Conservation (phyloP, 2,888 invertebrate species). For the Drosophila infuscata region DNA sequence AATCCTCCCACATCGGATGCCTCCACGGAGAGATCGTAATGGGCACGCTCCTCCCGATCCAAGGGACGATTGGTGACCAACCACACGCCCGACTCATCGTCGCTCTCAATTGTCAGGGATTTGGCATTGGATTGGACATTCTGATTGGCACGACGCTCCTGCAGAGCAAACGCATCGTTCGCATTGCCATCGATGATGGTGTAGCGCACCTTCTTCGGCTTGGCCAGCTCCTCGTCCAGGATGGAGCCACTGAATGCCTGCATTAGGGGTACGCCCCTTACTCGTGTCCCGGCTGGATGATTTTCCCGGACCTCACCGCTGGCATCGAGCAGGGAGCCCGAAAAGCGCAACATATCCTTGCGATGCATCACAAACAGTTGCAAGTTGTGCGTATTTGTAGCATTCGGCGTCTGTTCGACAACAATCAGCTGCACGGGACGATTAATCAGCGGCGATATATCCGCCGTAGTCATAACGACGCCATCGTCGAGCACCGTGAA, state of each 20-base stretch:
- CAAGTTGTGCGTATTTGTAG: constrained; percentile 91
- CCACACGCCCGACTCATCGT: constrained; percentile 89
- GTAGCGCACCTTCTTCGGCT: constrained; percentile 88
- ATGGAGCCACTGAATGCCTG: constrained; percentile 89
- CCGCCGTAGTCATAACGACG: constrained; percentile 95
- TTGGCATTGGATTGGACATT: constrained; percentile 68
- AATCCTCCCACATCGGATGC: constrained; percentile 92
- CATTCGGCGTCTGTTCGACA: constrained; percentile 92
- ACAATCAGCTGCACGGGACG: constrained; percentile 92
- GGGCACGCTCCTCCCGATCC: constrained; percentile 91
- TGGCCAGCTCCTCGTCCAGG: constrained; percentile 63
- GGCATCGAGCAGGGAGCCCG: constrained; percentile 87
- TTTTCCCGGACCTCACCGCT: constrained; percentile 92
- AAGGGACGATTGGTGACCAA: constrained; percentile 91
- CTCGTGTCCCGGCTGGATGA: constrained; percentile 89
- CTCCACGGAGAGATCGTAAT: constrained; percentile 91
- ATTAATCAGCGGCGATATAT: constrained; percentile 92
- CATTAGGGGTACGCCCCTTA: constrained; percentile 90
- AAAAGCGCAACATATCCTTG: constrained; percentile 92
- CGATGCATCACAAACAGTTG: constrained; percentile 94
- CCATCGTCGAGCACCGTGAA: constrained; percentile 95
- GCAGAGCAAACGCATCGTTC: constrained; percentile 90
- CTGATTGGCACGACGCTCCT: constrained; percentile 82
- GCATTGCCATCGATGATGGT: constrained; percentile 92
- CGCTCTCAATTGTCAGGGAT: constrained; percentile 75